Conservation (phyloP, 2,888 invertebrate species). For the Lampropteryx suffumata region DNA sequence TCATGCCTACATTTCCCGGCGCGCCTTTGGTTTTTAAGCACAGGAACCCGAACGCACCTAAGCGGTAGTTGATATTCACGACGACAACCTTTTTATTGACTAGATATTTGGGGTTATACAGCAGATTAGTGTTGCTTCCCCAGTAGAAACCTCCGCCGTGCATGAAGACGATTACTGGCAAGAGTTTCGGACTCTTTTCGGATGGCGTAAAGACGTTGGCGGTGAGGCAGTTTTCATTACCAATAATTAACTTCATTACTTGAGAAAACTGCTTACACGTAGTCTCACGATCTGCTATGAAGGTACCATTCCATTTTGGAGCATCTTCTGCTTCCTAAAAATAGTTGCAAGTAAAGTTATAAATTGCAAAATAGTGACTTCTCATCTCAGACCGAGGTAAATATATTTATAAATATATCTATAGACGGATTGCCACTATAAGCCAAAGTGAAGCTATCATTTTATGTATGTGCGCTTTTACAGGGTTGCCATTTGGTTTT, state of each 20-base stretch:
- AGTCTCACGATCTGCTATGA: neutral
- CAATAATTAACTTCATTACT: neutral
- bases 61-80: conserved; percentile 46
- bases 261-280: conserved; percentile 14
- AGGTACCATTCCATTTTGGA: conserved; percentile 6
- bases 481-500: too few species aligned
- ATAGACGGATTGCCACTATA: too few species aligned
- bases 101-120: conserved; percentile 47
- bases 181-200: neutral
- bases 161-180: conserved; percentile 34
- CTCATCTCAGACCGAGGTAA: too few species aligned
- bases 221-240: conserved; percentile 14
- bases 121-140: conserved; percentile 40
- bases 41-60: conserved; percentile 48
- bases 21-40: conserved; percentile 43
- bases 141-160: conserved; percentile 44
- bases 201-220: conserved; percentile 8
- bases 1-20: conserved; percentile 48
- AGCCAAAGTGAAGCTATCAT: too few species aligned
- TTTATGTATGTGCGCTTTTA: too few species aligned
- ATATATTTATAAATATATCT: too few species aligned
- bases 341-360: too few species aligned
- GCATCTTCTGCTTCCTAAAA: conserved; percentile 9
- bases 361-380: too few species aligned
- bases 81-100: conserved; percentile 43